Base-by-base conservation (phyloP, 2,888 invertebrate species). In the Melinaea marsaeus region DNA sequence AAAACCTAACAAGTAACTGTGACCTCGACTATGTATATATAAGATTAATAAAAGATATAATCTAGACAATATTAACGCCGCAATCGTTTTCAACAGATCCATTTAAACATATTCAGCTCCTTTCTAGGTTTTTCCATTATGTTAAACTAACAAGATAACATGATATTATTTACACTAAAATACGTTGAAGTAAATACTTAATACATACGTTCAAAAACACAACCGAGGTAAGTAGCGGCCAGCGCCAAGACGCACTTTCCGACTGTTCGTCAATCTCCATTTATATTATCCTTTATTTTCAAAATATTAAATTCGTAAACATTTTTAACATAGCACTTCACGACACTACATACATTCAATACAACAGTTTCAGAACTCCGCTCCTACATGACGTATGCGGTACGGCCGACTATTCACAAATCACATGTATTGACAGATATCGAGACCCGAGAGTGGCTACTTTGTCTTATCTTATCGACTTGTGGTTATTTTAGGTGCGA, bases 381-480 rank as follows among this genome's bases (percentile, higher is more conserved):
- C 64, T 67, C 72, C 73, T 73, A 71, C 76, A 75, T 74, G 77
- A 84, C 82, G 83, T 84, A 88, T 86, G 84, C 84, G 85, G 22
- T 22, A 22, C 22, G 22, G 22, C 22, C 86, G 78, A 78, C 77
- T 81, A 77, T 79, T 69, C 69, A 59, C 80, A 71, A 78, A 78
- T 69, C 69, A 59, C 81, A 71, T 78, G 79, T 79, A 81, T 86
- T 77, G 83, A 75, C 74, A 75, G 74, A 85, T 89, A 90, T 88
- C 89, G 77, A 71, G 76, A 74, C 79, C 77, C 74, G 77, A 77
- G 76, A 79, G 79, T 80, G 78, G 79, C 77, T 83, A 85, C 83
- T 85, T 86, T 79, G 83, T 81, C 80, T 88, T 88, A 89, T 89
- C 89, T 88, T 86, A 89, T 89, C 89, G 74, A 75, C 72, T 74